Evolutionary conservation across 2,797 vertebrate genomes (phyloP).

Genomic region (Adrianichthys oophorus): DNA sequence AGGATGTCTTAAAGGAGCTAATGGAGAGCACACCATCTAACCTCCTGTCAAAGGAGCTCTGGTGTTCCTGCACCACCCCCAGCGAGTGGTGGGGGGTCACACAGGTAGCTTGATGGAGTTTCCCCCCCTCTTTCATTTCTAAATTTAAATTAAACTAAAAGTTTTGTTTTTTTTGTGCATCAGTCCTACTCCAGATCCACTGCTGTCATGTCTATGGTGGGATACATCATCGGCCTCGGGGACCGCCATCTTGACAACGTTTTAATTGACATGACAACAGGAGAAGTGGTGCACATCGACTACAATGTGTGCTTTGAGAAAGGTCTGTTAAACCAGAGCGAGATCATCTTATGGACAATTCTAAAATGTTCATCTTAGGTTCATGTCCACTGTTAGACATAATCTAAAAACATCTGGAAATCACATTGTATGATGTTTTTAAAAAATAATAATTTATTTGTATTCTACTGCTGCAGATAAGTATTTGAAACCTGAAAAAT

Average conservation of each 20-base stretch:
- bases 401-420: no score
- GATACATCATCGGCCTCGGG: slow-evolving; percentile 98
- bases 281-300: slow-evolving; percentile 99
- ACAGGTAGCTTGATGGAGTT: slow-evolving; percentile 78
- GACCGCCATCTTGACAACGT: slow-evolving; percentile 99
- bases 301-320: slow-evolving; percentile 99
- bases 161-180: not conserved
- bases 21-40: slow-evolving; percentile 97
- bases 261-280: slow-evolving; percentile 98
- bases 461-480: no score
- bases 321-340: slow-evolving; percentile 72
- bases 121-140: not conserved
- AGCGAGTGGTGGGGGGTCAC: slow-evolving; percentile 99
- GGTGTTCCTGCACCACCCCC: slow-evolving; percentile 96
- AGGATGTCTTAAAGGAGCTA: slow-evolving; percentile 92
- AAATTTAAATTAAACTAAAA: not conserved
- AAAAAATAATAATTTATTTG: no score
- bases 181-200: slow-evolving; percentile 97
- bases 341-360: not conserved
- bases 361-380: no score
- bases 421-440: no score
- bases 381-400: no score
- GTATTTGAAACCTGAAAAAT: no score
- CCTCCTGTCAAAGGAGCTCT: slow-evolving; percentile 97
- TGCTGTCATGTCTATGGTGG: slow-evolving; percentile 99